phyloP scores from a whole-genome alignment of 2,888 invertebrate species.

The Parnassius orleans region DNA sequence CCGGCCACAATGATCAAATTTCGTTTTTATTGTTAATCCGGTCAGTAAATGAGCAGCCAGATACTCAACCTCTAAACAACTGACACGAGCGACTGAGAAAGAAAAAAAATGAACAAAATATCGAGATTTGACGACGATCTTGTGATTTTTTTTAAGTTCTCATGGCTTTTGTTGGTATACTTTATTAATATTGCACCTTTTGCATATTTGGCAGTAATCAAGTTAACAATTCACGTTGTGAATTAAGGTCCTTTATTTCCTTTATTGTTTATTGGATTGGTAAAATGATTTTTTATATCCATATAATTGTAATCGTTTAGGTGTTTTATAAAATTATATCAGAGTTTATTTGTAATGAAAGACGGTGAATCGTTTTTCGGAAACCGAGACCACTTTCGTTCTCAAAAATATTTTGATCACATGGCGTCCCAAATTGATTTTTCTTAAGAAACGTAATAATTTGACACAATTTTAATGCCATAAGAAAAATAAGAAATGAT shows the following conservation, averaged over 20 bases:
- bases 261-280: conserved; percentile 28
- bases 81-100: conserved; percentile 56
- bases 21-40: conserved; percentile 79
- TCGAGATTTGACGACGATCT: conserved; percentile 50
- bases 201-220: conserved; percentile 26
- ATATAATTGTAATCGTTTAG: conserved; percentile 27
- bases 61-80: conserved; percentile 62
- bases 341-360: conserved; percentile 20
- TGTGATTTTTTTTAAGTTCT: conserved; percentile 37
- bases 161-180: conserved; percentile 19
- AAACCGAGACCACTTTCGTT: conserved; percentile 21
- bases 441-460: neutral
- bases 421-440: conserved; percentile 11
- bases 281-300: conserved; percentile 14
- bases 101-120: conserved; percentile 53
- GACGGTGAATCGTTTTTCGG: conserved; percentile 3
- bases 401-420: conserved; percentile 7
- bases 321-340: conserved; percentile 26
- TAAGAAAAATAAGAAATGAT: too few relatives aligned
- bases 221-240: conserved; percentile 25
- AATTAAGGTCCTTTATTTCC: conserved; percentile 29
- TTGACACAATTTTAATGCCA: too few relatives aligned
- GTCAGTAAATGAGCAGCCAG: conserved; percentile 69
- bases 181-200: conserved; percentile 26
- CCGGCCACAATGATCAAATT: conserved; percentile 77